These are phyloP conservation scores for Thysanoteuthis rhombus DNA, from an alignment of 2,888 invertebrate genomes.

Conservation along the genomic window DNA sequence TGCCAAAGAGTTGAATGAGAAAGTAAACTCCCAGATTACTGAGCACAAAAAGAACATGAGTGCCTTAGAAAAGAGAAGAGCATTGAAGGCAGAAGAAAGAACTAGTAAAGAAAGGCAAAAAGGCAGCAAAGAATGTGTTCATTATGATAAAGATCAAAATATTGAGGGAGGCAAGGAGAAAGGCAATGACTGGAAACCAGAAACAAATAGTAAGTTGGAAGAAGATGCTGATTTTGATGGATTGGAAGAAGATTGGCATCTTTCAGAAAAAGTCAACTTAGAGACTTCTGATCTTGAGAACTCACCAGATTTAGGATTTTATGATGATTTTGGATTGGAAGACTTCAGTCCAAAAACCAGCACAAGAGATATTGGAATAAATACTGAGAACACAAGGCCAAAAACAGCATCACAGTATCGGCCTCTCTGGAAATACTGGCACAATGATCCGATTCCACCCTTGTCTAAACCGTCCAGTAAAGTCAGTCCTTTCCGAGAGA, in stretches of 20 bases:
- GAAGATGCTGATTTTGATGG: not conserved
- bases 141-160: not conserved
- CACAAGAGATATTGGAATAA: constrained; percentile 40
- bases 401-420: constrained; percentile 32
- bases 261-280: constrained; percentile 1
- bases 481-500: constrained; percentile 52
- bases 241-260: constrained; percentile 34
- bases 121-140: not conserved
- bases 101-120: not conserved
- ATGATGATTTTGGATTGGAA: constrained; percentile 14
- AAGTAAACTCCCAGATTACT: constrained; percentile 54
- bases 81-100: not conserved
- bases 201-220: not conserved
- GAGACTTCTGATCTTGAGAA: not conserved
- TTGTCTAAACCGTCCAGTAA: constrained; percentile 41
- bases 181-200: not conserved
- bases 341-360: not conserved
- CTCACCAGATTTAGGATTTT: not conserved
- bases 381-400: constrained; percentile 43
- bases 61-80: not conserved
- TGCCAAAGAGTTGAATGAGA: constrained; percentile 56
- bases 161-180: not conserved
- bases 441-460: constrained; percentile 52
- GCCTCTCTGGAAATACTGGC: constrained; percentile 62
- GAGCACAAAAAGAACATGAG: constrained; percentile 35